Base-by-base conservation (phyloP, 2,113 vertebrate species). In the Gopherus evgoodei region DNA sequence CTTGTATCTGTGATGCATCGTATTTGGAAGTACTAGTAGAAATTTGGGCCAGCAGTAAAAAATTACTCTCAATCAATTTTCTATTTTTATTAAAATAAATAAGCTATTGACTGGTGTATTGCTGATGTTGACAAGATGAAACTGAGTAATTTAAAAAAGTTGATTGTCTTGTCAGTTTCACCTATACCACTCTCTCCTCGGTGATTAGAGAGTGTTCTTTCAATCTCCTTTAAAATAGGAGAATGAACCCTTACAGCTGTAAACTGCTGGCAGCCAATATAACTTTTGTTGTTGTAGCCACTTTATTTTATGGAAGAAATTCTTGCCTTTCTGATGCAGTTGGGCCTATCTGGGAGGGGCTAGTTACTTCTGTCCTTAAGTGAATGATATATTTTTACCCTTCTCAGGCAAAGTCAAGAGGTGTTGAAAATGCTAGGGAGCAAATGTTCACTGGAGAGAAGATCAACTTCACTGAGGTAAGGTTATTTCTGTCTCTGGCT, bases 381-480 rank as follows among this genome's bases (percentile, higher is more conserved):
- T 93, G 52, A n/a, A 57, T 25, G 81, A 24, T 90, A 86, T 89
- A 59, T 95, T 92, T 95, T 90, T 96, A 93, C 44, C 49, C 94
- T 97, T 97, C 86, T 72, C 94, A 99, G 99, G 99, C 98, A 2
- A 99, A 99, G 97, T 99, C 99, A 22, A 98, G 99, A 93, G 99
- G 98, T 11, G 97, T 99, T 91, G 99, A 99, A 92, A 97, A 98
- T 17, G 99, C 99, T 57, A 98, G 99, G 75, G 98, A 99, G 53
- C 98, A 85, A 91, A 99, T 99, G 99, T 99, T 99, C 97, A 97
- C 82, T 5, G 99, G 99, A 11, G 98, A 99, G 86, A 99, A 99
- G 98, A 99, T 99, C 97, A 99, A 99, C 98, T 99, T 99, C 97
- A 99, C 99, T 1, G 99, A 99, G 99, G 99, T 99, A 97, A 94